These are phyloP conservation scores for Hofmannophila pseudospretella DNA, from an alignment of 2,888 invertebrate species.

Conservation along the genomic window DNA sequence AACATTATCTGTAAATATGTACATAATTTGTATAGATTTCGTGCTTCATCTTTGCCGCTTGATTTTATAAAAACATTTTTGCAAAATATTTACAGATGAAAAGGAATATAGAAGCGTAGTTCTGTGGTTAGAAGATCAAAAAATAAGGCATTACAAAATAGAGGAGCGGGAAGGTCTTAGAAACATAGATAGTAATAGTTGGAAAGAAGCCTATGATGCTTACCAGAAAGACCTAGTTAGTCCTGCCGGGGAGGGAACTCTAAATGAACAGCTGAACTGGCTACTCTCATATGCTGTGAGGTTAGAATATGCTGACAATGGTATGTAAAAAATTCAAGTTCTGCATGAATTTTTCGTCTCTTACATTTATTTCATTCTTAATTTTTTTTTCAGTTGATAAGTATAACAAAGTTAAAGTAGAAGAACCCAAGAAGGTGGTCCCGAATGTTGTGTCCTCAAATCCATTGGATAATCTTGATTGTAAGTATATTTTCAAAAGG, in stretches of 20 bases:
- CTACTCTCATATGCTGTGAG: conserved; percentile 89
- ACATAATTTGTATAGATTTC: too few relatives aligned
- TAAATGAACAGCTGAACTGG: conserved; percentile 89
- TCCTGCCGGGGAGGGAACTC: conserved; percentile 78
- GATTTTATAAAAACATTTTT: too few relatives aligned
- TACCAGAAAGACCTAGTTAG: conserved; percentile 88
- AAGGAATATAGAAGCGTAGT: conserved; percentile 88
- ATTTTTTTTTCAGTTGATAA: conserved; percentile 79
- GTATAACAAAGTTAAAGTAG: conserved; percentile 82
- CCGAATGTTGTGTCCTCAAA: conserved; percentile 89
- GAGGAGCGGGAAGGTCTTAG: conserved; percentile 88
- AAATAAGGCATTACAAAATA: conserved; percentile 91
- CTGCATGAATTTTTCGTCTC: too few relatives aligned
- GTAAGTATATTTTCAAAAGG: conserved; percentile 81
- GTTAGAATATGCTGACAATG: conserved; percentile 89
- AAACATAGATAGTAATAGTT: conserved; percentile 80
- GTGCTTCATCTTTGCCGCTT: too few relatives aligned
- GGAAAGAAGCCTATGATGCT: conserved; percentile 83
- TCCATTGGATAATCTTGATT: conserved; percentile 90
- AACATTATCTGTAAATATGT: conserved; percentile 24
- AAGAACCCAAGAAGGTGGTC: conserved; percentile 77
- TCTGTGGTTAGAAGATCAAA: conserved; percentile 95
- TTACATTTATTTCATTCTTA: not conserved
- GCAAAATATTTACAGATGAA: conserved; percentile 80
- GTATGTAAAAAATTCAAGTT: conserved; percentile 46